Base-by-base conservation (phyloP, 2,888 invertebrate species). In the Cryptops parisi region DNA sequence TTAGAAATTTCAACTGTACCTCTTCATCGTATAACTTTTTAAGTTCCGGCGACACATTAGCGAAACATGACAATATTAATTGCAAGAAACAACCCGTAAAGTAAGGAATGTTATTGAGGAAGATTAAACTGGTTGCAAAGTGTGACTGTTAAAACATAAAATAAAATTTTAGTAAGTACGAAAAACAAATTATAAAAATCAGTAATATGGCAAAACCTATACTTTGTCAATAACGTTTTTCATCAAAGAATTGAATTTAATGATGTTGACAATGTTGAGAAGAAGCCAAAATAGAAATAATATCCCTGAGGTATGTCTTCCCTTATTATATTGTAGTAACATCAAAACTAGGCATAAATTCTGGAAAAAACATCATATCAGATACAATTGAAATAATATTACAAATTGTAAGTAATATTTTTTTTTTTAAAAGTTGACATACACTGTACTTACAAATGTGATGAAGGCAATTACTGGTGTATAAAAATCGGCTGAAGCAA, bases 281-380 rank as follows among this genome's bases (percentile, higher is more conserved):
- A 90, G 65, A 21, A 91, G 72, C 93, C 94, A 96, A 71, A 93
- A 94, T 59, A 91, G 70, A 70, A 91, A 94, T 55, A 90, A 73
- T 49, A 87, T 76, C 3, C 94, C 96, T 2, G 94, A 94, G 12
- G 90, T 83, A 63, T 85, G 77, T 64, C 89, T 77, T 17, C 96
- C 96, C 72, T 79, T 78, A 66, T 81, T 82, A 62, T 83, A 80
- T 68, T 93, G 91, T 65, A 82, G 80, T 62, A 79, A 74, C 58
- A 90, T 72, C 57, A 94, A 72, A 6, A 79, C 70, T 38, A 77
- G 76, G 57, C 82, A 75, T 62, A 89, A 71, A 55, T 73, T 68
- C 93, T 91, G 75, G 12, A 63, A 61, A 47, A 54, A 19, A 22
- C 17, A 12, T 25, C 21, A 46, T 17, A 26, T 3, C 23, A 17